phyloP scores from a whole-genome alignment of 2,113 vertebrate genomes.

The Mus spicilegus region DNA sequence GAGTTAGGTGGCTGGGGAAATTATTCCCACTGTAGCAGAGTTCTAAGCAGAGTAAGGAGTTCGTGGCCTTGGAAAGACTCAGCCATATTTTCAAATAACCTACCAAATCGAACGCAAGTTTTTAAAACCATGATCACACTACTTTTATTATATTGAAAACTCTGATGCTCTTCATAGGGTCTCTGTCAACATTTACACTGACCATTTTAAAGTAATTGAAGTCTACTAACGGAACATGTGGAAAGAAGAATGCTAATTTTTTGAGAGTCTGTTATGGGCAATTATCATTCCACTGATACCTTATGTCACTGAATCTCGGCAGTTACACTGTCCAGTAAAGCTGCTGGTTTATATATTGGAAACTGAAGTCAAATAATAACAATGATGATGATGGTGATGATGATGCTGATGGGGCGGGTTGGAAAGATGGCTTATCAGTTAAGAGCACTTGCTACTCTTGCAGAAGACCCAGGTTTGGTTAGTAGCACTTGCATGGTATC shows the following conservation, averaged over 20 bases:
- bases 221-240: constrained; percentile 22
- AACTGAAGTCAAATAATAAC: not conserved
- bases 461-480: not conserved
- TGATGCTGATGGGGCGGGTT: not conserved
- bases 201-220: constrained; percentile 49
- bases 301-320: not conserved
- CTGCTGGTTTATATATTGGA: not conserved
- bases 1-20: constrained; percentile 42
- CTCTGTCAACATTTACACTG: not conserved
- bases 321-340: not conserved
- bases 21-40: constrained; percentile 50
- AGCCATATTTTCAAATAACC: constrained; percentile 42
- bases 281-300: not conserved
- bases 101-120: constrained; percentile 34
- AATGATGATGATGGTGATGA: too few species aligned
- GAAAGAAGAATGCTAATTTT: not conserved
- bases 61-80: constrained; percentile 52
- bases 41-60: constrained; percentile 32
- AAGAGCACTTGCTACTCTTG: not conserved
- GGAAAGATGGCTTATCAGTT: not conserved
- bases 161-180: constrained; percentile 29
- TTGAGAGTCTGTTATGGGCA: not conserved
- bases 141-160: constrained; percentile 54
- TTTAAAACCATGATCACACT: constrained; percentile 40
- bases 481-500: not conserved